Conservation (phyloP, 2,888 invertebrate genomes). For the Calameuta filiformis region DNA sequence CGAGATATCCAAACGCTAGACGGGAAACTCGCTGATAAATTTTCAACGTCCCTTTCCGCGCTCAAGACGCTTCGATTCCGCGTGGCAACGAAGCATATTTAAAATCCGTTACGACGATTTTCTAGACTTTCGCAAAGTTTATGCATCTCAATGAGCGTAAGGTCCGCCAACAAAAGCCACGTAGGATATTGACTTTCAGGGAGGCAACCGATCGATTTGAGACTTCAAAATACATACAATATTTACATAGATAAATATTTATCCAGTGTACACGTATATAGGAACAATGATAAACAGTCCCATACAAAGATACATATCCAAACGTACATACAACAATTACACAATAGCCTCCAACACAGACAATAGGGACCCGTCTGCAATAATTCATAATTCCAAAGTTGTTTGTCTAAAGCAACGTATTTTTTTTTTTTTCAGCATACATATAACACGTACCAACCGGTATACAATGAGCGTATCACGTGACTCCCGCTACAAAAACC, state of each 20-base stretch:
- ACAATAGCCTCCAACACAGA: not conserved
- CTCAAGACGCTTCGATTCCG: not conserved
- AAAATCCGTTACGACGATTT: not conserved
- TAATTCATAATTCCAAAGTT: too few species aligned
- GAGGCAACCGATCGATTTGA: not conserved
- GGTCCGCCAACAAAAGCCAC: not conserved
- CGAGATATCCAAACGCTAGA: not conserved
- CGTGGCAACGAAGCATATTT: not conserved
- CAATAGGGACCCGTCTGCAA: not conserved
- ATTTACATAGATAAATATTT: not conserved
- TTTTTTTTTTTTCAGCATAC: not conserved
- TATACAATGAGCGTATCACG: not conserved
- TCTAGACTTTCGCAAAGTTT: not conserved
- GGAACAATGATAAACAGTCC: too few species aligned
- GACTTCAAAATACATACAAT: not conserved
- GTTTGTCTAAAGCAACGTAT: not conserved
- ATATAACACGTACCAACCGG: not conserved
- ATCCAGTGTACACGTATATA: not conserved
- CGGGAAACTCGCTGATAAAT: not conserved
- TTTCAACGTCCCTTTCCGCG: not conserved
- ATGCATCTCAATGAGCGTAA: not conserved
- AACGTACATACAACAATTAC: not conserved
- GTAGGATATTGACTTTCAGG: not conserved
- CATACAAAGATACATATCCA: not conserved
- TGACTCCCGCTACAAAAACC: not conserved